A percentile compares a stretch with the other conserved stretches of the same genome.
phyloP scores from a whole-genome alignment of 2,888 invertebrate genomes.

The Byasa hedistus region DNA sequence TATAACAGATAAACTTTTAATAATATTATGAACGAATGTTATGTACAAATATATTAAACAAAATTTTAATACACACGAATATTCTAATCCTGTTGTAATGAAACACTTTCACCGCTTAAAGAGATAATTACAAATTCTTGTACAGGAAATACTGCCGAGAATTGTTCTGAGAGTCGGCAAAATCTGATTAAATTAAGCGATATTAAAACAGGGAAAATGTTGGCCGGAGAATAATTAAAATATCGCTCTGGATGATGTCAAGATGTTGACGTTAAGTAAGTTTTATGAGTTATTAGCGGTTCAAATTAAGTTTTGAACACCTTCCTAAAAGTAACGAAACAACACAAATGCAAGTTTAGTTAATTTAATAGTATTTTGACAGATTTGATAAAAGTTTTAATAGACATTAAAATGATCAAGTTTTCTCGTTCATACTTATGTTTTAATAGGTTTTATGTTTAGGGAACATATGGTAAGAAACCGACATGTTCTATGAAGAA shows the following conservation, averaged over 20 bases:
- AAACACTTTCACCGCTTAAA: constrained; percentile 28
- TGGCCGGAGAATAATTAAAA: constrained; percentile 73
- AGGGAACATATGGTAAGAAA: too few relatives aligned
- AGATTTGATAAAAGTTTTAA: too few relatives aligned
- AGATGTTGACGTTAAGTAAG: constrained; percentile 27
- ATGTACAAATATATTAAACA: not conserved
- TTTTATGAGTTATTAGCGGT: constrained; percentile 16
- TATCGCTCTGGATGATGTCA: constrained; percentile 55
- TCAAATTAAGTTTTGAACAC: too few relatives aligned
- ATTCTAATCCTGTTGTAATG: constrained; percentile 15
- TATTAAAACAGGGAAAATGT: constrained; percentile 67
- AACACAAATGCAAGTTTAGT: too few relatives aligned
- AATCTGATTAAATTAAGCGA: constrained; percentile 73
- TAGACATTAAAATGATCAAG: too few relatives aligned
- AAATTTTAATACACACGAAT: not conserved
- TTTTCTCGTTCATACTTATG: too few relatives aligned
- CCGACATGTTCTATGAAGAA: too few relatives aligned
- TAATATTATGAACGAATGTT: too few relatives aligned
- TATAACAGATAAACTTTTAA: too few relatives aligned
- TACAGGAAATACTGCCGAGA: constrained; percentile 57
- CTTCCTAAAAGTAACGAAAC: too few relatives aligned
- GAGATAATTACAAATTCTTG: constrained; percentile 62
- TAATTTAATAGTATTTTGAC: too few relatives aligned
- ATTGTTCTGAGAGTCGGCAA: constrained; percentile 59
- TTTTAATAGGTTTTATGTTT: too few relatives aligned